Conservation (phyloP, 2,888 invertebrate genomes). For the Pachymerium ferrugineum region DNA sequence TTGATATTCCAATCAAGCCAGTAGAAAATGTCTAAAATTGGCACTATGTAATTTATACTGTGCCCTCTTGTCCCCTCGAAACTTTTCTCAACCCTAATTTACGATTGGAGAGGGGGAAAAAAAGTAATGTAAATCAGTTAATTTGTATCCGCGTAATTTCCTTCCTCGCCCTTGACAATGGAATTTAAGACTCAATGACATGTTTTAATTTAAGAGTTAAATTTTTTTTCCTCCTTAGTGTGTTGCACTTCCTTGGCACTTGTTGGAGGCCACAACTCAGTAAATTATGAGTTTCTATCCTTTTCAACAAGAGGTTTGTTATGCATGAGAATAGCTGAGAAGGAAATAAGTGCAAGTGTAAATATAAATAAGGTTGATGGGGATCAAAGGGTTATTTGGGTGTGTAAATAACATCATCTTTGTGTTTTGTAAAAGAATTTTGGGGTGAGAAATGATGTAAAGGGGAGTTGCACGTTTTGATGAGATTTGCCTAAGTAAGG, state of each 20-base stretch:
- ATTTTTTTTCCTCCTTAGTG: not conserved
- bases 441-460: no score
- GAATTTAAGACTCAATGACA: conserved; percentile 5
- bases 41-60: no score
- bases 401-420: not conserved
- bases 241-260: not conserved
- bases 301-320: not conserved
- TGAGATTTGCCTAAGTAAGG: no score
- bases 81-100: no score
- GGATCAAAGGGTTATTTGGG: conserved; percentile 3
- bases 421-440: no score
- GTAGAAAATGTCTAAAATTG: no score
- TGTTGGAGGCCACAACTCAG: not conserved
- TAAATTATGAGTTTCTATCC: not conserved
- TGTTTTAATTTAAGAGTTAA: not conserved
- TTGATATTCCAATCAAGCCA: no score
- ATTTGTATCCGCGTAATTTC: not conserved
- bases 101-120: not conserved
- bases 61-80: no score
- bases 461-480: no score
- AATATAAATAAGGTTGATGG: conserved; percentile 9
- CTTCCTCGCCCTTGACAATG: not conserved
- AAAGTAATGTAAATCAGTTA: not conserved
- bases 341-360: no score
- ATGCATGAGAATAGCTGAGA: not conserved